Conservation (phyloP, 2,888 invertebrate genomes). For the Tubiluchus corallicola region DNA sequence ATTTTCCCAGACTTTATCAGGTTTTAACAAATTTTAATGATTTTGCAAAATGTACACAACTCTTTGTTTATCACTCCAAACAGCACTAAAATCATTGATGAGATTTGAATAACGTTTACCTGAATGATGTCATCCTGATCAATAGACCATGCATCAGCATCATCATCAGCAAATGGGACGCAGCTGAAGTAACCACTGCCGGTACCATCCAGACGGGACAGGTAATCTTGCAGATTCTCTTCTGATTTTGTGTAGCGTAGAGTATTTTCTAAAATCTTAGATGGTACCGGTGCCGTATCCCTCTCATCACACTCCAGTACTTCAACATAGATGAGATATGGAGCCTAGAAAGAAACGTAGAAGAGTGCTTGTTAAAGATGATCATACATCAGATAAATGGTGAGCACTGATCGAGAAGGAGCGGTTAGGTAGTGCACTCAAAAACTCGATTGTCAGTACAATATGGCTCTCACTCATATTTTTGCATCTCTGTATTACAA, state of each 20-base stretch:
- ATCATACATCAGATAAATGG: constrained; percentile 6
- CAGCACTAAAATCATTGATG: too few relatives aligned
- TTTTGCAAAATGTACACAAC: too few relatives aligned
- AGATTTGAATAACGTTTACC: too few relatives aligned
- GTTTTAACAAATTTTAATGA: too few relatives aligned
- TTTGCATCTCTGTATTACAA: too few relatives aligned
- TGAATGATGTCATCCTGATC: constrained; percentile 84
- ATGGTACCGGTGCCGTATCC: constrained; percentile 62
- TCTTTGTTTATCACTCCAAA: too few relatives aligned
- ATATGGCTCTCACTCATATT: too few relatives aligned
- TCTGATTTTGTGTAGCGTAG: constrained; percentile 82
- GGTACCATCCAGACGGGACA: background rate
- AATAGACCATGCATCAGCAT: constrained; percentile 67
- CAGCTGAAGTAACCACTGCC: background rate
- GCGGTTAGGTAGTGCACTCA: too few relatives aligned
- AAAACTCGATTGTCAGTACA: too few relatives aligned
- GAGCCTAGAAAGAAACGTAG: constrained; percentile 42
- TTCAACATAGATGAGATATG: constrained; percentile 94
- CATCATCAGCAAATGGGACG: constrained; percentile 16
- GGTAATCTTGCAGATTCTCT: constrained; percentile 50
- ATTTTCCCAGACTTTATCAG: too few relatives aligned
- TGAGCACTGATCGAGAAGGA: too few relatives aligned
- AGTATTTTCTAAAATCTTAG: constrained; percentile 42
- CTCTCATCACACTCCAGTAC: constrained; percentile 71
- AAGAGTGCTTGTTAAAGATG: constrained; percentile 7